phyloP scores from a whole-genome alignment of 2,113 vertebrate genomes.

The Cyprinodon brontotheroides region DNA sequence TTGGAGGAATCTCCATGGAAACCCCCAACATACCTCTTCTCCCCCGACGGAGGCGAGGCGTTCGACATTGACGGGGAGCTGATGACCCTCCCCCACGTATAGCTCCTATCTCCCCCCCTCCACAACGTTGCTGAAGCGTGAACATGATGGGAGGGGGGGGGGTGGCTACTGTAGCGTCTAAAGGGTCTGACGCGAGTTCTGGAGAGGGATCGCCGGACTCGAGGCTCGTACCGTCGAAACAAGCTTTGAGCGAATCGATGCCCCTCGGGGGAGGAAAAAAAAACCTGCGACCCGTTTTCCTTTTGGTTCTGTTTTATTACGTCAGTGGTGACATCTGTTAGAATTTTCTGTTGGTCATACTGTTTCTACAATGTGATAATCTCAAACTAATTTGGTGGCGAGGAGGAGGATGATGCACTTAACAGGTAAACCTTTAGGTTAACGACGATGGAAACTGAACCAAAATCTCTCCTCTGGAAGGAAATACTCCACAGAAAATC shows the following conservation, averaged over 20 bases:
- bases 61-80: constrained; percentile 93
- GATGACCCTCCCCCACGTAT: constrained; percentile 88
- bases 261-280: constrained; percentile 10
- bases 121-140: constrained; percentile 27
- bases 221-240: neutral
- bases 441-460: constrained; percentile 67
- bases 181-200: constrained; percentile 39
- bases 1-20: constrained; percentile 98
- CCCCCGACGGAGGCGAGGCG: constrained; percentile 90
- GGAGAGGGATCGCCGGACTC: constrained; percentile 34
- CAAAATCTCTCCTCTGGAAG: constrained; percentile 55
- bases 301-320: constrained; percentile 21
- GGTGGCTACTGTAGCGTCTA: constrained; percentile 1
- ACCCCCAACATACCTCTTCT: constrained; percentile 94
- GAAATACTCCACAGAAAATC: constrained; percentile 26
- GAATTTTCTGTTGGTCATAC: constrained; percentile 74
- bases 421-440: constrained; percentile 74
- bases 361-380: constrained; percentile 82
- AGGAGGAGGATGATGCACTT: constrained; percentile 75
- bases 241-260: constrained; percentile 26
- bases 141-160: constrained; percentile 27
- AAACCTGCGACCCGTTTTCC: constrained; percentile 41
- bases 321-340: constrained; percentile 58
- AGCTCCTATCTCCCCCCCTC: constrained; percentile 66
- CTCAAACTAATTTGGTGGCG: constrained; percentile 63